Percentiles rank a stretch among this genome's conserved stretches.
Evolutionary conservation across 2,113 vertebrate genomes (phyloP).

Genomic region (Genyomyrus donnyi): DNA sequence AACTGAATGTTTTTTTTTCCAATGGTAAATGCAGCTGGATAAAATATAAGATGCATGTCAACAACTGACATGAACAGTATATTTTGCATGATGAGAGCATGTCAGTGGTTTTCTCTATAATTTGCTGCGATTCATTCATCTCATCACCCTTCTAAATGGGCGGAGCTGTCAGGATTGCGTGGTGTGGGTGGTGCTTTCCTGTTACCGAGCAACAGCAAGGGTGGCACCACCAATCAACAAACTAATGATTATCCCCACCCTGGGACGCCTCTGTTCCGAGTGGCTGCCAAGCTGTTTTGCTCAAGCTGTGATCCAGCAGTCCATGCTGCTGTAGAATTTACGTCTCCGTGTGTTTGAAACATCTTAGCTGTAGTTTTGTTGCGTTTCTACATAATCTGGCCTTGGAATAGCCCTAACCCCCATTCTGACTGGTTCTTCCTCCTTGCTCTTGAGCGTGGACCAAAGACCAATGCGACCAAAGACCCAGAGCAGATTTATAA

Average conservation of each 20-base stretch:
- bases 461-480: neutral
- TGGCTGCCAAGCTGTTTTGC: neutral
- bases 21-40: neutral
- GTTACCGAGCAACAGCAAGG: neutral
- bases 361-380: neutral
- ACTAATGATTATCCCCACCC: neutral
- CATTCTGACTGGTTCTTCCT: neutral
- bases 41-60: neutral
- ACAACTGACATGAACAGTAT: neutral
- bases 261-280: neutral
- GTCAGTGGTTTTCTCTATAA: neutral
- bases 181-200: neutral
- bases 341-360: neutral
- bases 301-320: neutral
- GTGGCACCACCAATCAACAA: neutral
- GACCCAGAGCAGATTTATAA: neutral
- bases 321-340: neutral
- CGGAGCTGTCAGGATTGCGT: neutral
- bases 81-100: neutral
- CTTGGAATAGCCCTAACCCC: neutral
- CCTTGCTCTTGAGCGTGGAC: neutral
- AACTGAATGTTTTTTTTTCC: neutral
- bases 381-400: neutral
- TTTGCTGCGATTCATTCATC: neutral
- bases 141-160: neutral